Conservation (phyloP, 2,113 vertebrate genomes). For the Heterocephalus glaber region DNA sequence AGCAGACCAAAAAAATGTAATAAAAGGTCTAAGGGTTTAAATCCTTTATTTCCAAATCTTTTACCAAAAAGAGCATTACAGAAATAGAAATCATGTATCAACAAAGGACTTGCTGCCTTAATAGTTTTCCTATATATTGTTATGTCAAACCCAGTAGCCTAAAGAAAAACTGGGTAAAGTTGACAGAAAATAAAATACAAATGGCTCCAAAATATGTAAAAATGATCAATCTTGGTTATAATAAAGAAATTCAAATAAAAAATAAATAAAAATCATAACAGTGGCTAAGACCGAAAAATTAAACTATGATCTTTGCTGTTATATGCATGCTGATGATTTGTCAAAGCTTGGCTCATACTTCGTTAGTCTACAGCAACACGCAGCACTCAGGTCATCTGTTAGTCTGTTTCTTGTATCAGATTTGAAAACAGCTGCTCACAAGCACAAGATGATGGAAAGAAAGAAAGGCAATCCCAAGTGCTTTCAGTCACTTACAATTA, state of each 20-base stretch:
- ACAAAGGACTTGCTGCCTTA: neutral
- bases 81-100: neutral
- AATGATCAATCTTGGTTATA: neutral
- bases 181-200: neutral
- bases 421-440: neutral
- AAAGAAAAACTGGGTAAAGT: neutral
- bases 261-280: neutral
- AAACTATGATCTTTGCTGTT: neutral
- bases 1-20: neutral
- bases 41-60: neutral
- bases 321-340: neutral
- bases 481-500: neutral
- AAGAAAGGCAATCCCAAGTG: neutral
- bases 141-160: neutral
- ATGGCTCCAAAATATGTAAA: neutral
- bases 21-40: conserved; percentile 11
- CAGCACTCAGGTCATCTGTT: neutral
- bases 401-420: neutral
- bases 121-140: neutral
- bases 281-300: neutral
- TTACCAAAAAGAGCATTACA: neutral
- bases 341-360: no score
- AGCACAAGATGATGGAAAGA: neutral
- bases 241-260: neutral
- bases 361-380: neutral